A percentile compares a stretch with the other conserved stretches of the same genome.
Evolutionary conservation across 2,797 vertebrate genomes (phyloP).

Genomic region (Hapalemur alaotrensis): DNA sequence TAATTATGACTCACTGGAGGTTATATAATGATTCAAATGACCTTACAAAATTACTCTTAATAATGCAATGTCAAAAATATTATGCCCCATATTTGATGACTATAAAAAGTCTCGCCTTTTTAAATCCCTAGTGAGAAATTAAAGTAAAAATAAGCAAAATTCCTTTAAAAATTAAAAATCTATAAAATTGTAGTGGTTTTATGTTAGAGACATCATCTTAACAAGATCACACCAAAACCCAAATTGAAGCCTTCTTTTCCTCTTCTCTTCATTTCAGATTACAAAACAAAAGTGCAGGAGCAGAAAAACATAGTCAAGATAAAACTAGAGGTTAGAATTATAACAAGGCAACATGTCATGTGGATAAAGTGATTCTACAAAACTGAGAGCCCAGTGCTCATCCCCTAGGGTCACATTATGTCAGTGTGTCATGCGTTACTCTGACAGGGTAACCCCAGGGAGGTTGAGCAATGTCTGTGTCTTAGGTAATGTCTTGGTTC

Average conservation of each 20-base stretch:
- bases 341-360: constrained; percentile 13
- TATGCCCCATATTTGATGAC: background rate
- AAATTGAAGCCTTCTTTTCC: background rate
- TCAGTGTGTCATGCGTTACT: background rate
- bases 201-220: background rate
- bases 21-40: constrained; percentile 24
- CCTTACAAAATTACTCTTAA: background rate
- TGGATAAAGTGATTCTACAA: constrained; percentile 6
- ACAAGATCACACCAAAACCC: background rate
- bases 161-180: background rate
- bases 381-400: background rate
- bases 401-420: background rate
- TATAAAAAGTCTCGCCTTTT: background rate
- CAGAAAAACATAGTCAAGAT: background rate
- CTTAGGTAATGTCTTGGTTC: constrained; percentile 70
- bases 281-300: background rate
- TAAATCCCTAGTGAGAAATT: background rate
- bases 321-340: constrained; percentile 20
- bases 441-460: background rate
- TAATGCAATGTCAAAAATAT: constrained; percentile 10
- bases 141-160: background rate
- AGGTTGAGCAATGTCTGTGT: constrained; percentile 49
- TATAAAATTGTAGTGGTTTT: background rate
- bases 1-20: background rate
- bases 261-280: background rate